Evolutionary conservation across 2,113 vertebrate species (phyloP).

Genomic region (Oryzias curvinotus): DNA sequence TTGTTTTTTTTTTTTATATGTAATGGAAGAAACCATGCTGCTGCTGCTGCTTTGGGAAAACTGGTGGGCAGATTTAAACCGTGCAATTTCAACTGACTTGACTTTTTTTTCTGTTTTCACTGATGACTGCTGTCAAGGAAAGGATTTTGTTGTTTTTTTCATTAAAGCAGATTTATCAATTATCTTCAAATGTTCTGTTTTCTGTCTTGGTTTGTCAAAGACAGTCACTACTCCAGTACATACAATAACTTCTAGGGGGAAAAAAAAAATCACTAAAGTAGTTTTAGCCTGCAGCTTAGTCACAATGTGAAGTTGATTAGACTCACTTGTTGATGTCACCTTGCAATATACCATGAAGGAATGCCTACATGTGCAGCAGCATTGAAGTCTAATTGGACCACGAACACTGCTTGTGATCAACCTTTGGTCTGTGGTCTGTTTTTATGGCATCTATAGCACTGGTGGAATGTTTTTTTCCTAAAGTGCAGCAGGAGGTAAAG

Average conservation of each 20-base stretch:
- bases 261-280: background rate
- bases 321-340: conserved; percentile 12
- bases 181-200: background rate
- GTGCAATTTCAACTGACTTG: conserved; percentile 13
- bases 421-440: background rate
- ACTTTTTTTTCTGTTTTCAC: conserved; percentile 25
- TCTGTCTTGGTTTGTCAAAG: conserved; percentile 5
- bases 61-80: conserved; percentile 15
- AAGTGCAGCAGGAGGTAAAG: no score
- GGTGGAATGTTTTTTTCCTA: no score
- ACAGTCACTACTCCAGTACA: conserved; percentile 4
- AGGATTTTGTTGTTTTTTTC: no score
- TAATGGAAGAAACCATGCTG: conserved; percentile 20
- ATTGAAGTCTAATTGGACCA: conserved; percentile 34
- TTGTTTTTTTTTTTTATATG: background rate
- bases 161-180: background rate
- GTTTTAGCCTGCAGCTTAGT: conserved; percentile 8
- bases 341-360: conserved; percentile 9
- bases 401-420: conserved; percentile 35
- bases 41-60: conserved; percentile 20
- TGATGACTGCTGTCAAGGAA: background rate
- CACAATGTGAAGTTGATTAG: conserved; percentile 10
- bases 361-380: conserved; percentile 24
- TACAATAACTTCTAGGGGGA: conserved; percentile 12
- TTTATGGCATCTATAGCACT: no score